phyloP scores from a whole-genome alignment of 2,888 invertebrate genomes.

The Mechanitis messenoides region DNA sequence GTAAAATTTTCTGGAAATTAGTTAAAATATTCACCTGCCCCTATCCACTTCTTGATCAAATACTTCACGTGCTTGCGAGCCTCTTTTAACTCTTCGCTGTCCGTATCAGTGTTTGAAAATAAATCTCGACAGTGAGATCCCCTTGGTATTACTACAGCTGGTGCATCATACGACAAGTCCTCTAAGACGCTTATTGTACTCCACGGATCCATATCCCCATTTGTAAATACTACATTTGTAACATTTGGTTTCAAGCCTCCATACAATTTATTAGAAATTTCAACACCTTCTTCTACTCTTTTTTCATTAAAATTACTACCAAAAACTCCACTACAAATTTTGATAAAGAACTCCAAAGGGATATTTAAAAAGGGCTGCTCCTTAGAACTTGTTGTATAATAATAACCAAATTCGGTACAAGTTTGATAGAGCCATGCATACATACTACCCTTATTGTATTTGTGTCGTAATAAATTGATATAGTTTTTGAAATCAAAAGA shows the following conservation, averaged over 20 bases:
- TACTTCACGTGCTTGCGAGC: constrained; percentile 52
- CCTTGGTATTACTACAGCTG: constrained; percentile 51
- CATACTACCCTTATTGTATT: constrained; percentile 34
- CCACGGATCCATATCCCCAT: constrained; percentile 79
- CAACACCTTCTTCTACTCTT: constrained; percentile 54
- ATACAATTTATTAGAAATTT: constrained; percentile 66
- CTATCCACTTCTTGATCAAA: constrained; percentile 60
- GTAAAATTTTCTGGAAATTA: neutral
- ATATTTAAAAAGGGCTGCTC: constrained; percentile 77
- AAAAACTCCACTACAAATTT: constrained; percentile 58
- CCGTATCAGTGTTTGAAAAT: constrained; percentile 42
- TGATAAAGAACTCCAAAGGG: constrained; percentile 56
- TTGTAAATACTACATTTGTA: constrained; percentile 74
- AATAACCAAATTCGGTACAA: constrained; percentile 87
- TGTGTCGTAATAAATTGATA: constrained; percentile 37
- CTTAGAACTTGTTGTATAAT: constrained; percentile 77
- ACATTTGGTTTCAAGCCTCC: constrained; percentile 67
- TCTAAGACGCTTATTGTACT: constrained; percentile 69
- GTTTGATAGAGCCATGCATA: constrained; percentile 82
- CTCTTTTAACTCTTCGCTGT: constrained; percentile 56
- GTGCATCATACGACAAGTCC: constrained; percentile 57
- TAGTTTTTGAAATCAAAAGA: constrained; percentile 47
- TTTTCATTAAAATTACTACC: constrained; percentile 54
- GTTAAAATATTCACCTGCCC: constrained; percentile 37
- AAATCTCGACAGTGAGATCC: constrained; percentile 59